phyloP scores from a whole-genome alignment of 2,113 vertebrate genomes.

The Sitta europaea region DNA sequence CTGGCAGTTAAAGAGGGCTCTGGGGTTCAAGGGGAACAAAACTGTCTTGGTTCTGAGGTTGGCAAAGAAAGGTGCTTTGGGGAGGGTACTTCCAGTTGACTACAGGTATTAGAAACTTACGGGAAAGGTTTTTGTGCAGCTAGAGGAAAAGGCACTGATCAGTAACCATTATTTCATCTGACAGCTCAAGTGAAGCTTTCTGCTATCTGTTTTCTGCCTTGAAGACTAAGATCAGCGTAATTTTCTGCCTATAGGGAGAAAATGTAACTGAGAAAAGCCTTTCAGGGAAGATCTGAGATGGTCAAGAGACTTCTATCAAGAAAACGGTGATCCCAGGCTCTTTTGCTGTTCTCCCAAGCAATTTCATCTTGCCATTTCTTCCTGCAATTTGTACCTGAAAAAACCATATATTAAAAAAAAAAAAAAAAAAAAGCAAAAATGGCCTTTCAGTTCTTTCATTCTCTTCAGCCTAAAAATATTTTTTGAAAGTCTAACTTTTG shows the following conservation, averaged over 20 bases:
- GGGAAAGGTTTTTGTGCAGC: not conserved
- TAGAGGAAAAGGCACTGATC: not conserved
- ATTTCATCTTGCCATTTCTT: not conserved
- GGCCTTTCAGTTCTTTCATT: not conserved
- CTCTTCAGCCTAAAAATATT: not conserved
- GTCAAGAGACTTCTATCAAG: not conserved
- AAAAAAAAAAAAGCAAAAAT: not conserved
- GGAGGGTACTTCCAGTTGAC: not conserved
- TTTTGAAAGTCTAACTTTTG: not conserved
- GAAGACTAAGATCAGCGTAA: not conserved
- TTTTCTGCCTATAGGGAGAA: not conserved
- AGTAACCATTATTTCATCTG: not conserved
- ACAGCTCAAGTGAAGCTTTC: not conserved
- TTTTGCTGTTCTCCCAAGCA: not conserved
- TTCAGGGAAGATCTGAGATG: not conserved
- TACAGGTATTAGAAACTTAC: not conserved
- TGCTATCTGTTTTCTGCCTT: not conserved
- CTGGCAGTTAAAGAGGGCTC: not conserved
- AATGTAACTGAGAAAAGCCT: not conserved
- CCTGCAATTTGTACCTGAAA: not conserved
- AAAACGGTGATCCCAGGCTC: not conserved
- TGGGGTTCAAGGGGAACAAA: not conserved
- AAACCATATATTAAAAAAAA: not conserved
- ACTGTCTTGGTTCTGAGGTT: not conserved
- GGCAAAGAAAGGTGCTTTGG: not conserved